phyloP scores from a whole-genome alignment of 2,113 vertebrate genomes.

The Callocephalon fimbriatum region DNA sequence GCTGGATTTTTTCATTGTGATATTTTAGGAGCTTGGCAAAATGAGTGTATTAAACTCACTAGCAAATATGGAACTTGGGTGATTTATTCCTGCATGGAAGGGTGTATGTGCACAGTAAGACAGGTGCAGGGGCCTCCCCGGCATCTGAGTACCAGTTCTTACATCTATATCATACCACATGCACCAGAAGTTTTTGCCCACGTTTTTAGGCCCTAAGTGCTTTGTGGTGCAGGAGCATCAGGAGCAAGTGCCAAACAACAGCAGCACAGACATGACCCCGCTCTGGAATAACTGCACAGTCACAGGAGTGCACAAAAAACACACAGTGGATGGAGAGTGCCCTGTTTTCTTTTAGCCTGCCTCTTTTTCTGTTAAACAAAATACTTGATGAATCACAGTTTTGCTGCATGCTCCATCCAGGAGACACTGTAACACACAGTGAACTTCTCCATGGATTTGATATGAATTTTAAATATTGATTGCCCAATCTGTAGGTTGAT shows the following conservation, averaged over 20 bases:
- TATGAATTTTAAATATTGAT: constrained; percentile 20
- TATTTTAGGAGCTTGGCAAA: neutral
- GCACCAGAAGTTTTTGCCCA: accelerated
- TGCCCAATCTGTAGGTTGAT: neutral
- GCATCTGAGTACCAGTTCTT: neutral
- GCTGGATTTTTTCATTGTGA: neutral
- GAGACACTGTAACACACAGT: neutral
- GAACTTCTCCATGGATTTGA: neutral
- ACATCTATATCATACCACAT: neutral
- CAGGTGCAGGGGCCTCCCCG: neutral
- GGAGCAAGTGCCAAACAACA: neutral
- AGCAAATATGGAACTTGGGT: neutral
- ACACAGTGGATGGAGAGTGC: accelerated
- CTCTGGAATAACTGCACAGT: neutral
- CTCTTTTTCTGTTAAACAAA: neutral
- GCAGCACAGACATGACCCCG: neutral
- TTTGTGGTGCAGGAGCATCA: neutral
- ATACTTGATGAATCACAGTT: neutral
- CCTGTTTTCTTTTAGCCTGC: neutral
- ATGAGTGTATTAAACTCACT: neutral
- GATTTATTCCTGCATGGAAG: neutral
- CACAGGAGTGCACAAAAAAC: neutral
- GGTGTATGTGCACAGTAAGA: too few relatives aligned
- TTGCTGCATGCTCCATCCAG: neutral
- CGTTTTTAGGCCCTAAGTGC: neutral